Evolutionary conservation across 2,888 invertebrate genomes (phyloP).

Genomic region (Hyposoter didymator): DNA sequence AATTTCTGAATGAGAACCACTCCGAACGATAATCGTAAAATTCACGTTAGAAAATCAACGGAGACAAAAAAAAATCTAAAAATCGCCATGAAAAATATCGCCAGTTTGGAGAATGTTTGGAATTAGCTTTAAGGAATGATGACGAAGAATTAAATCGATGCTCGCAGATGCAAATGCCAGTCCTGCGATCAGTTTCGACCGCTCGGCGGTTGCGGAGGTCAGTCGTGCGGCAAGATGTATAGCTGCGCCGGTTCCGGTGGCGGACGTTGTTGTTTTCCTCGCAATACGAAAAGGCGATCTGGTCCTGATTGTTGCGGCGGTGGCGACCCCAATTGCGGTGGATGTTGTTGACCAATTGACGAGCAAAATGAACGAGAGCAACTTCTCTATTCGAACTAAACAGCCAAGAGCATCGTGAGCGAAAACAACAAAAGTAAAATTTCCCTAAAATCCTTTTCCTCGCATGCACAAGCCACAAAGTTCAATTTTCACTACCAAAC

Average conservation of each 20-base stretch:
- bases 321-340: conserved; percentile 63
- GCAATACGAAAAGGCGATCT: conserved; percentile 71
- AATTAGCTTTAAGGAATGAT: neutral
- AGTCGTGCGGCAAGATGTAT: conserved; percentile 73
- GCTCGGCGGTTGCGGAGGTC: conserved; percentile 71
- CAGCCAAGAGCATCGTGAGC: neutral
- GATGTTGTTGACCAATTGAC: conserved; percentile 59
- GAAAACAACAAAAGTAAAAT: neutral
- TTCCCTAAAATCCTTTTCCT: neutral
- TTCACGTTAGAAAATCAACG: neutral
- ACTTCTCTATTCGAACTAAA: neutral
- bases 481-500: neutral
- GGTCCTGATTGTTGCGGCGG: conserved; percentile 73
- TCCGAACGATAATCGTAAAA: neutral
- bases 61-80: neutral
- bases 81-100: neutral
- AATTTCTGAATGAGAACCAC: neutral
- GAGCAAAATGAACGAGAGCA: neutral
- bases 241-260: conserved; percentile 71
- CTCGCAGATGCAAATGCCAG: conserved; percentile 70
- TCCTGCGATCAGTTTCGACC: conserved; percentile 68
- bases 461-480: neutral
- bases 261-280: conserved; percentile 71
- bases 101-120: neutral
- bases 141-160: neutral